Evolutionary conservation across 2,797 vertebrate genomes (phyloP), one percentile per base, ranked within the genome.

Genomic region (Sciurus carolinensis): DNA sequence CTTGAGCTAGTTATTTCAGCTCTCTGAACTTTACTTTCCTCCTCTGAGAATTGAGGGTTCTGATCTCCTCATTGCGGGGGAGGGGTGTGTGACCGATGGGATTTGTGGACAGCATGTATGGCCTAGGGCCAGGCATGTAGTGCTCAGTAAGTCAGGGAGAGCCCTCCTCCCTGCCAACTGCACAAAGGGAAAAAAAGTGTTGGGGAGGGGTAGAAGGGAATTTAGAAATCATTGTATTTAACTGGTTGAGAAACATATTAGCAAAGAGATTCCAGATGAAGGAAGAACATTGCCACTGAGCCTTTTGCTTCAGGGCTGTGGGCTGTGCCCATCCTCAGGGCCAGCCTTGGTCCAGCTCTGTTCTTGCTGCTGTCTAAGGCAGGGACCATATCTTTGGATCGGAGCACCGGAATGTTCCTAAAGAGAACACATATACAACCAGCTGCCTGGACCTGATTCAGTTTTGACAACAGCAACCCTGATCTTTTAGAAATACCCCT

Each of bases 381-480:
- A 3, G 26, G 28, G 75, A 69, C 9, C 50, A 13, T 33, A 54
- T 95, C 82, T 84, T 92, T 54, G 33, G 42, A 91, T 52, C 39
- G 77, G 36, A 92, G 52, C 33, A 59, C 12, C 75, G 89, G 69
- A 95, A 57, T 91, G 44, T 91, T 80, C 59, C 52, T 90, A 67
- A 77, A 84, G 88, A 20, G 39, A 67, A 18, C 22, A 81, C 54
- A 57, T 47, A n/a, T 26, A 39, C 64, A 87, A 3, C 59, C 52
- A 93, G 83, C 79, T 79, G 86, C 62, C 89, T 92, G 91, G 87
- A 90, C 54, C 69, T 66, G 75, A 75, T 77, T 93, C 1, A 0
- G 30, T 95, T 96, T 94, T 84, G 76, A 87, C 64, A 42, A 85
- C 57, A 81, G 95, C n/a, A 59, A 30, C 20, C 18, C 73, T 73